A percentile compares a stretch with the other conserved stretches of the same genome.
These are phyloP conservation scores for Apteryx mantelli DNA, from an alignment of 2,113 vertebrate species.

Conservation along the genomic window DNA sequence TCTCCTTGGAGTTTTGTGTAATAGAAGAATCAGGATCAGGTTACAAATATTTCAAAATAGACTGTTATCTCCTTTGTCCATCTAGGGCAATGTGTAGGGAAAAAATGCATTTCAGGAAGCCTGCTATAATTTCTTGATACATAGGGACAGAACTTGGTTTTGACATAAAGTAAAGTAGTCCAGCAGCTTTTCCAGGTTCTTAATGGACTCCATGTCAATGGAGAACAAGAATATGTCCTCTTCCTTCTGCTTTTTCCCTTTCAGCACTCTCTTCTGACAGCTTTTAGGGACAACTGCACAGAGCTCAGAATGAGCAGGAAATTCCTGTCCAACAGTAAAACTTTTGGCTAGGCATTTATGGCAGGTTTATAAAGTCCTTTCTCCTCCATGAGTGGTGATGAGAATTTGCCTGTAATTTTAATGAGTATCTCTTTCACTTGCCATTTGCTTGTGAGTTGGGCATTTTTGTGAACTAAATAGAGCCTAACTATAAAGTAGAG, in stretches of 20 bases:
- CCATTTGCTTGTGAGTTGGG: neutral
- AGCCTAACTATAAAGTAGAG: neutral
- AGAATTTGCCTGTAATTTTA: neutral
- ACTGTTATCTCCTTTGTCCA: neutral
- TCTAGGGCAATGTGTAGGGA: neutral
- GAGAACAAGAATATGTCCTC: neutral
- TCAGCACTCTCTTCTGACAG: neutral
- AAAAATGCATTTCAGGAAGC: neutral
- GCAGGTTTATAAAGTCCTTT: neutral
- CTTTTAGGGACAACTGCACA: neutral
- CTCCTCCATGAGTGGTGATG: neutral
- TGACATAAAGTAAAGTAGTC: fast-evolving
- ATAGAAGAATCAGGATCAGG: neutral
- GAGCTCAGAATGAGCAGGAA: neutral
- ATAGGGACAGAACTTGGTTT: neutral
- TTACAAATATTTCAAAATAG: neutral
- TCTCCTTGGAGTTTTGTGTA: neutral
- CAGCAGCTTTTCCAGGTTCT: neutral
- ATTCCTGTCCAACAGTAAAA: fast-evolving
- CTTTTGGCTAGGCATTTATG: neutral
- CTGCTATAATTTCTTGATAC: neutral
- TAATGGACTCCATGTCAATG: neutral
- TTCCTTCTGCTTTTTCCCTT: neutral
- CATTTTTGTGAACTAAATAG: neutral
- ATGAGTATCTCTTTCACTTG: neutral